Evolutionary conservation across 2,113 vertebrate genomes (phyloP), one percentile per base, ranked within the genome.

Genomic region (Acinonyx jubatus): DNA sequence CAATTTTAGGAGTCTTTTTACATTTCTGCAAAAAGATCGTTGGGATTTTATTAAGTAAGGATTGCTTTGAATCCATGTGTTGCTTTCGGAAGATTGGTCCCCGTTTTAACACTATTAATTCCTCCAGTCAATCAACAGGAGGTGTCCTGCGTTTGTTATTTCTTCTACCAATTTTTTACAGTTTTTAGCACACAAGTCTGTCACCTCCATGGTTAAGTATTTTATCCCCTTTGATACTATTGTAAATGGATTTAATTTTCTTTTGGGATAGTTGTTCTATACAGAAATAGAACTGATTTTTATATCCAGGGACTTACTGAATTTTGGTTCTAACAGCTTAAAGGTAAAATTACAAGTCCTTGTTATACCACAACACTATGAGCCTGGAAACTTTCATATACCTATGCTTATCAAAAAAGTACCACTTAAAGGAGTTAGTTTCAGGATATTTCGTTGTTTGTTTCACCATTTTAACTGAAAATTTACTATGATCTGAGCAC

Each of bases 381-480:
- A 83, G 66, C 15, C 52, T 87, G 14, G 45, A 93, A 95, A 73
- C 36, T 27, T 33, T 57, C 63, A 69, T 45, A 13, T 21, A 16
- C 23, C 33, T 9, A 5, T 76, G 41, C 52, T 79, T 36, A 84
- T 23, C 14, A 55, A 87, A 83, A 31, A 89, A 27, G 65, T 61
- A 80, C 50, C 18, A 33, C n/a, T 91, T 90, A 91, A 45, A 29
- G 61, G 27, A 88, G 13, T 80, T 48, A 61, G 12, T 71, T 93
- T 69, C 86, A 55, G 18, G 57, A 85, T 19, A 38, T 86, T 89
- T 81, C 86, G 3, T 50, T 89, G 25, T 57, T 93, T 48, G 16
- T 89, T 94, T 81, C 36, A n/a, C 27, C 45, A 92, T 68, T 88
- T 94, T 85, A 96, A 92, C 33, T 61, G 68, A 83, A 21, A 45